phyloP scores from a whole-genome alignment of 2,797 vertebrate species.

The Peromyscus nudipes region DNA sequence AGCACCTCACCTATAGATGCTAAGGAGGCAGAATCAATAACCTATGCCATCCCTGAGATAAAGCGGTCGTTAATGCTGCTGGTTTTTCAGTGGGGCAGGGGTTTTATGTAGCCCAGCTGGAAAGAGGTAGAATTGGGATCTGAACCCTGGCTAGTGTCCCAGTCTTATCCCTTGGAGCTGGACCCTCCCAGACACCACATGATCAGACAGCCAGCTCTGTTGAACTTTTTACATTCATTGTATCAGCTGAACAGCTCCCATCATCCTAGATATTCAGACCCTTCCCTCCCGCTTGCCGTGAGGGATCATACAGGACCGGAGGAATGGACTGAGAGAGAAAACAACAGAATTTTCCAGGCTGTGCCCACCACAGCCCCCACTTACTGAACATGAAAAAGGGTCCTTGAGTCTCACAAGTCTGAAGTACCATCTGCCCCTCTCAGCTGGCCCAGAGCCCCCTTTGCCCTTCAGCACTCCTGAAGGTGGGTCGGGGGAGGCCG shows the following conservation, averaged over 20 bases:
- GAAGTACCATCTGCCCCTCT: not conserved
- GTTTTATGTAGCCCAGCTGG: not conserved
- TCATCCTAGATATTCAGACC: not conserved
- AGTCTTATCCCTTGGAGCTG: not conserved
- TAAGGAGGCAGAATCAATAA: not conserved
- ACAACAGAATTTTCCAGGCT: not conserved
- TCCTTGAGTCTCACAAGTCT: not conserved
- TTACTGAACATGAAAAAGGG: not conserved
- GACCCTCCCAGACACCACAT: not conserved
- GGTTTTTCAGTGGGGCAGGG: not conserved
- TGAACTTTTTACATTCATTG: fast-evolving
- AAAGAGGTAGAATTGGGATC: not conserved
- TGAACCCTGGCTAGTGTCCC: not conserved
- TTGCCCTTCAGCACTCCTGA: not conserved
- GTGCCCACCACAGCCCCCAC: not conserved
- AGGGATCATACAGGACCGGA: not conserved
- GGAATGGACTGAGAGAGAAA: not conserved
- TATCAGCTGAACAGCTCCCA: not conserved
- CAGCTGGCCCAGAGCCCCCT: not conserved
- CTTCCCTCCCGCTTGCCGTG: not conserved
- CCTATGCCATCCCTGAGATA: not conserved
- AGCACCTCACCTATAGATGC: not conserved
- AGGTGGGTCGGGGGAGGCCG: not conserved
- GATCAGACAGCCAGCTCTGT: not conserved
- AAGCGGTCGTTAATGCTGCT: not conserved